Base-by-base conservation (phyloP, 1,140 invertebrate genomes). In the Portunus trituberculatus region DNA sequence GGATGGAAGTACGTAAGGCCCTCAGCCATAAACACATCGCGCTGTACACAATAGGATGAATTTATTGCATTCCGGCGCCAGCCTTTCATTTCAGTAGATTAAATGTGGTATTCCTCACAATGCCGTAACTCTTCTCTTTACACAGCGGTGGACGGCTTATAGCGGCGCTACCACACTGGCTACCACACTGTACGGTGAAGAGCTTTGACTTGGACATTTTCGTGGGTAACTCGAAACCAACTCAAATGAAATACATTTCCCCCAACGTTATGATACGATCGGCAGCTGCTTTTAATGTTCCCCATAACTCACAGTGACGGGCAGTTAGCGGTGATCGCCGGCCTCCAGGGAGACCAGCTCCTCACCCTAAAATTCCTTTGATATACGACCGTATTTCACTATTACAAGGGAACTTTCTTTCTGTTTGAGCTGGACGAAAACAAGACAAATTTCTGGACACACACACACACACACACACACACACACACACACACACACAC, bases 401-500 rank as follows among this genome's bases (percentile, higher is more conserved):
- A 76, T 76, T n/a, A 59, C 12, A 20, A 76, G 25, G 20, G 67
- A 76, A n/a, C 1, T 20, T 76, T 76, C 20, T 76, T n/a, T 76
- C 67, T 76, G 10, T 8, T n/a, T 25, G 25, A 76, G 25, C 4
- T n/a, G 67, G 20, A 20, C n/a, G 67, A 76, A 76, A 76, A n/a
- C 16, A 16, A 16, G 6, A n/a, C 4, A n/a, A n/a, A 25, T n/a
- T n/a, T 76, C 1, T 7, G 20, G 20, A 8, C 0, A n/a, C 20
- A 76, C 67, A 76, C 67, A 76, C 67, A 76, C 59, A 25, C 59
- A 76, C 59, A 25, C 59, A 76, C 59, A 76, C 59, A 76, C 59
- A 76, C 59, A 76, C 59, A 76, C 59, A 76, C 59, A 76, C 59
- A 76, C 59, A 76, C 59, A 76, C 59, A 76, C 59, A 76, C 59